Conservation (phyloP, 2,797 vertebrate species). For the Sebastes cheni region DNA sequence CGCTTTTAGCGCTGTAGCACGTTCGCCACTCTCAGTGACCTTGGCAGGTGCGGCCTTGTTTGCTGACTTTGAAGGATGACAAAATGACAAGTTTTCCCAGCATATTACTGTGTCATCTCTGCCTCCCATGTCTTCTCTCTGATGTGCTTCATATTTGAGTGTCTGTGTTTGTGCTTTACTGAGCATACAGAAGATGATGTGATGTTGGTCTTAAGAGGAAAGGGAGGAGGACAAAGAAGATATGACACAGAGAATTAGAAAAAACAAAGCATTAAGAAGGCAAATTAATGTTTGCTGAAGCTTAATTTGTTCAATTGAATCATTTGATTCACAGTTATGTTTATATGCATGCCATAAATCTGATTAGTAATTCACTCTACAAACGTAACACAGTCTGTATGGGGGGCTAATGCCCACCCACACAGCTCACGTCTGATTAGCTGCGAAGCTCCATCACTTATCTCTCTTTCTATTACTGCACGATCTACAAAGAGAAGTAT, state of each 20-base stretch:
- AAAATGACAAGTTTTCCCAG: conserved; percentile 37
- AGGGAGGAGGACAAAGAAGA: not conserved
- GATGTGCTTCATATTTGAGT: not conserved
- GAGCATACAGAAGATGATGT: not conserved
- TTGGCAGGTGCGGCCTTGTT: conserved; percentile 45
- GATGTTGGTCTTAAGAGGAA: not conserved
- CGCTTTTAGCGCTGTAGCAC: not conserved
- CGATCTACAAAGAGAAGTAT: conserved; percentile 34
- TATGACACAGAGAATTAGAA: not conserved
- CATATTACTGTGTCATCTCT: conserved; percentile 1
- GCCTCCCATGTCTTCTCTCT: not conserved
- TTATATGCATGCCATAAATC: conserved; percentile 70
- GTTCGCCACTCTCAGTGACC: conserved; percentile 31
- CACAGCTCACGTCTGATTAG: conserved; percentile 56
- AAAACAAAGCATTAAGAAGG: not conserved
- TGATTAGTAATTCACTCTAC: conserved; percentile 59
- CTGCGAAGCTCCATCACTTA: conserved; percentile 46
- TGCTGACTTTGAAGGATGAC: conserved; percentile 50
- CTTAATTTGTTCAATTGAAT: conserved; percentile 73
- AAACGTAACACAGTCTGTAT: conserved; percentile 39
- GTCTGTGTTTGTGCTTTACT: not conserved
- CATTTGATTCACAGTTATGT: conserved; percentile 66
- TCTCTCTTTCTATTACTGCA: conserved; percentile 38
- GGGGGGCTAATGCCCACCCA: conserved; percentile 55
- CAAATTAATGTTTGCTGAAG: conserved; percentile 52